These are phyloP conservation scores for Anagyrus pseudococci DNA, from an alignment of 2,888 invertebrate genomes.

Conservation along the genomic window DNA sequence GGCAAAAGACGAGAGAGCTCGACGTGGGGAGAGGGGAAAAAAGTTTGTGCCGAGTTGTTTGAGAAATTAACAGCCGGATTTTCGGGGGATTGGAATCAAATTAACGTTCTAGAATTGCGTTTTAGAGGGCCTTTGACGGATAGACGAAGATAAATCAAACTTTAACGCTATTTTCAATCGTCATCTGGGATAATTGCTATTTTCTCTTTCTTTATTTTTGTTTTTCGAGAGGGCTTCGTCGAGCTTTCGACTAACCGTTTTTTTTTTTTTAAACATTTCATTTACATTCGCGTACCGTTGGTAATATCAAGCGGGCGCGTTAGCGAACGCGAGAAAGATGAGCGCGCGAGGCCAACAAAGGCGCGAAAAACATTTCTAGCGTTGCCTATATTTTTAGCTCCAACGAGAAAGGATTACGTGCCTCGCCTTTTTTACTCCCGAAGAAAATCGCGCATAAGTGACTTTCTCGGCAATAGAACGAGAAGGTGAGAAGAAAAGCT, in stretches of 20 bases:
- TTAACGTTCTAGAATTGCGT: conserved; percentile 27
- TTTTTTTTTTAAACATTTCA: no score
- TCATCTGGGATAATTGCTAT: no score
- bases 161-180: not conserved
- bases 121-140: conserved; percentile 8
- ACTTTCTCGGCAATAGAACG: not conserved
- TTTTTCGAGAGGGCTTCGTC: no score
- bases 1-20: no score
- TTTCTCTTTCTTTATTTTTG: no score
- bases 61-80: conserved; percentile 28
- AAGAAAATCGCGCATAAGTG: conserved; percentile 2
- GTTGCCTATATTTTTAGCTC: conserved; percentile 30
- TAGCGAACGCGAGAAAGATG: not conserved
- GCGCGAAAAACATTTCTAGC: conserved; percentile 22
- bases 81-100: conserved; percentile 21
- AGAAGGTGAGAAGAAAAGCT: conserved; percentile 1
- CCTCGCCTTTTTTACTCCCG: conserved; percentile 17
- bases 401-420: conserved; percentile 32
- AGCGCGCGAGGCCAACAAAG: not conserved
- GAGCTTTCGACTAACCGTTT: no score
- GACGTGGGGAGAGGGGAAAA: not conserved
- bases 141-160: conserved; percentile 12
- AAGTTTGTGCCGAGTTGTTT: conserved; percentile 23
- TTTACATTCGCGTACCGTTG: no score
- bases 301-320: no score